These are phyloP conservation scores for Nipponia nippon DNA, from an alignment of 2,113 vertebrate genomes.

Conservation along the genomic window DNA sequence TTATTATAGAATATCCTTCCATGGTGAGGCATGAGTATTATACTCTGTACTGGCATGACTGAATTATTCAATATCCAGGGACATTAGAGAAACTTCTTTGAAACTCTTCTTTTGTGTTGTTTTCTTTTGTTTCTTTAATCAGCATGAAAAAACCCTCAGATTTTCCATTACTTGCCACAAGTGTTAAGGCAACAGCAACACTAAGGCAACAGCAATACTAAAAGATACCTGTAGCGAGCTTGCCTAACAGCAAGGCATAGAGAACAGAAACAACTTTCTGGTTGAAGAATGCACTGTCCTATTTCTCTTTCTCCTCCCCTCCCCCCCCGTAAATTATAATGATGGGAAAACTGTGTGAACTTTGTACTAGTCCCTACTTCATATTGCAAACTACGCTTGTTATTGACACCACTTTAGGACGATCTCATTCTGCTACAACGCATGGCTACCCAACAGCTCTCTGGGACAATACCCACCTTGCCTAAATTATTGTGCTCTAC, in stretches of 20 bases:
- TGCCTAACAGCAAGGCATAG: background rate
- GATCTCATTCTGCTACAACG: background rate
- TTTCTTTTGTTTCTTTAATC: slow-evolving; percentile 39
- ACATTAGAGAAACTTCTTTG: slow-evolving; percentile 68
- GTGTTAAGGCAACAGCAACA: slow-evolving; percentile 12
- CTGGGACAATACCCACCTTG: slow-evolving; percentile 78
- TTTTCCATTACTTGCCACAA: slow-evolving; percentile 25
- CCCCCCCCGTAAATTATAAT: background rate
- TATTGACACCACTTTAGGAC: background rate
- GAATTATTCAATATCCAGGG: slow-evolving; percentile 81
- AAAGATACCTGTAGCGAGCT: background rate
- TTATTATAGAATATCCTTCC: slow-evolving; percentile 76
- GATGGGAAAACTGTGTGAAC: background rate
- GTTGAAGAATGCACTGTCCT: background rate
- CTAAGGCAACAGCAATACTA: background rate
- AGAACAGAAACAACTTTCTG: background rate
- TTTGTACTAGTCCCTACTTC: background rate
- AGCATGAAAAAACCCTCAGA: background rate
- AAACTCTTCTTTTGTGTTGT: slow-evolving; percentile 36
- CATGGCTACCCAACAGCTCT: background rate
- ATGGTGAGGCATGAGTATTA: slow-evolving; percentile 75
- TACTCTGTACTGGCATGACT: slow-evolving; percentile 73
- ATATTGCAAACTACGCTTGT: background rate
- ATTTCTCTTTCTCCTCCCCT: background rate
- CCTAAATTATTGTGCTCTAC: slow-evolving; percentile 96